Conservation (phyloP, 1,140 invertebrate species). For the Sarcophaga peregrina region DNA sequence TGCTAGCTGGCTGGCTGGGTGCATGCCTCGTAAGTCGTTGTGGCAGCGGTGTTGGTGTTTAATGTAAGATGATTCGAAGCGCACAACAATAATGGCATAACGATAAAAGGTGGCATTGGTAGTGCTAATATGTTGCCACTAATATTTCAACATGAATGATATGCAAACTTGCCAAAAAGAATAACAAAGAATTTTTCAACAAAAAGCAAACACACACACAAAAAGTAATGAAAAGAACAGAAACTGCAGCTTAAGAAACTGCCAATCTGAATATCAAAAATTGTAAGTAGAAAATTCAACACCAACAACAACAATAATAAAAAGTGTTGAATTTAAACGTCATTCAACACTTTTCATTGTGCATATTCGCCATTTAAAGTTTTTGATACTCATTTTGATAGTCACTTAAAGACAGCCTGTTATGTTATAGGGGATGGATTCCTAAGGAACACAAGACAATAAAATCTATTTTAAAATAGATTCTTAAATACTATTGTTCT, state of each 20-base stretch:
- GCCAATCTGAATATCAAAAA: slow-evolving; percentile 5
- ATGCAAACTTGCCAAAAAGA: neutral
- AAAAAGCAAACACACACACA: neutral
- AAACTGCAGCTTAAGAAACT: slow-evolving; percentile 1
- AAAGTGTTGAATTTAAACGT: neutral
- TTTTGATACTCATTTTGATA: too few relatives aligned
- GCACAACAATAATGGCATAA: neutral
- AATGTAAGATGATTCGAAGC: too few relatives aligned
- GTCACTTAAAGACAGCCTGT: too few relatives aligned
- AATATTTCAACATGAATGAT: slow-evolving; percentile 4
- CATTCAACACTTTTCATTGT: too few relatives aligned
- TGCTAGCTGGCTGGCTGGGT: neutral
- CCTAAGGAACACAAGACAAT: too few relatives aligned
- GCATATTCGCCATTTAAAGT: too few relatives aligned
- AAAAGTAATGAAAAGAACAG: neutral
- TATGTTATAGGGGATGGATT: too few relatives aligned
- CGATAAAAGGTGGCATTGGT: slow-evolving; percentile 14
- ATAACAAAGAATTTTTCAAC: neutral
- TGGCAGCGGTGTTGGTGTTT: too few relatives aligned
- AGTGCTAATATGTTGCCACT: slow-evolving; percentile 26
- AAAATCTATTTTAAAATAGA: too few relatives aligned
- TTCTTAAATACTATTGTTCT: too few relatives aligned
- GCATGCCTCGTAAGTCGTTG: too few relatives aligned
- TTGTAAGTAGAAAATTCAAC: neutral
- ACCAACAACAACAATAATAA: neutral